These are phyloP conservation scores for Lepisosteus osseus DNA, from an alignment of 2,113 vertebrate species.

Conservation along the genomic window DNA sequence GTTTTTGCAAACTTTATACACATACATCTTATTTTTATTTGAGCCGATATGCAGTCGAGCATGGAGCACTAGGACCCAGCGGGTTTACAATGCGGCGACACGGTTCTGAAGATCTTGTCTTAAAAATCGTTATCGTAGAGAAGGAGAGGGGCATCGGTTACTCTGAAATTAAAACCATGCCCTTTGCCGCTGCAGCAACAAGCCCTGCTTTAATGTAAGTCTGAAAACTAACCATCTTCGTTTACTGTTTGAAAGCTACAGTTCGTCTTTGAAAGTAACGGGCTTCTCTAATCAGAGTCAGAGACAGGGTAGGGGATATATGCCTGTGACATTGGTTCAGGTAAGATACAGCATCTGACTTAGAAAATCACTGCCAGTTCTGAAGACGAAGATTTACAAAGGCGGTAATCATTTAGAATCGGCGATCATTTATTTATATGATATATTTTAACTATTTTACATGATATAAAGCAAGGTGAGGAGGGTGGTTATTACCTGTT, in stretches of 20 bases:
- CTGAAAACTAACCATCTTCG: not conserved
- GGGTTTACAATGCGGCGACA: not conserved
- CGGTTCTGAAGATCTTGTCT: conserved; percentile 1
- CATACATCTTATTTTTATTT: too few relatives aligned
- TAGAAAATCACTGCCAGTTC: too few relatives aligned
- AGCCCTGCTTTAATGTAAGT: conserved; percentile 3
- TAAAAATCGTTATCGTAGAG: conserved; percentile 11
- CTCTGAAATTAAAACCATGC: conserved; percentile 2
- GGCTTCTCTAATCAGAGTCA: conserved; percentile 3
- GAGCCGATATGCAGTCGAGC: too few relatives aligned
- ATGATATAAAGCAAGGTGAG: too few relatives aligned
- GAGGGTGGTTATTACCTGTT: too few relatives aligned
- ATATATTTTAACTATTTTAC: too few relatives aligned
- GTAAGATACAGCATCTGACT: conserved; percentile 1
- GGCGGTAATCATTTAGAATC: too few relatives aligned
- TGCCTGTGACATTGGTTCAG: conserved; percentile 16
- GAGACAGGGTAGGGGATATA: not conserved
- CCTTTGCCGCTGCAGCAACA: not conserved
- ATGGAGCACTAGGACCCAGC: conserved; percentile 26
- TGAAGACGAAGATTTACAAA: too few relatives aligned
- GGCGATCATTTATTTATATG: too few relatives aligned
- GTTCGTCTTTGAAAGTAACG: not conserved
- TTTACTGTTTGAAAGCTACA: not conserved
- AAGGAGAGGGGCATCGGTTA: conserved; percentile 1
- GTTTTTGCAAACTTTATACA: too few relatives aligned